Percentiles rank a stretch among this genome's conserved stretches.
Evolutionary conservation across 2,797 vertebrate genomes (phyloP).

Genomic region (Enteromius fasciolatus): DNA sequence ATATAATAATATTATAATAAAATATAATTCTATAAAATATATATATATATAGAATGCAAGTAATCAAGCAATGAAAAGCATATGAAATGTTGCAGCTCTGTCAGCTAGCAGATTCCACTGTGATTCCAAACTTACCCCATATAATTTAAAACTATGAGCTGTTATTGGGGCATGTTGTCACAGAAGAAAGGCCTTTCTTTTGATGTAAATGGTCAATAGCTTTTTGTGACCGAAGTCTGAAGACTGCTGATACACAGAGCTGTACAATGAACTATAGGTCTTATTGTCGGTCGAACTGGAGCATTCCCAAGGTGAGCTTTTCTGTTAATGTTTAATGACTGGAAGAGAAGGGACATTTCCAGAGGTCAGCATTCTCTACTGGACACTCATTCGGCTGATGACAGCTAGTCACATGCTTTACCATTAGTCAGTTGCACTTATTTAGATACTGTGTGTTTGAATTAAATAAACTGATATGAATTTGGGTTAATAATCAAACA

Average conservation of each 20-base stretch:
- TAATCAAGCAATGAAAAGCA: background rate
- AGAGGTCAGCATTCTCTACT: slow-evolving; percentile 1
- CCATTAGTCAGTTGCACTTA: background rate
- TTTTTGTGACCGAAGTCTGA: background rate
- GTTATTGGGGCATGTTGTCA: background rate
- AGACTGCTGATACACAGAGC: background rate
- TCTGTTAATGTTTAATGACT: slow-evolving; percentile 15
- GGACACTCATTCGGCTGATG: slow-evolving; percentile 11
- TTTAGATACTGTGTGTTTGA: background rate
- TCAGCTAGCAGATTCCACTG: background rate
- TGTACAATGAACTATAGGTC: background rate
- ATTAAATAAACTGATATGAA: background rate
- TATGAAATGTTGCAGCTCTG: background rate
- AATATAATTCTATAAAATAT: too few species aligned
- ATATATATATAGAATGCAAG: background rate
- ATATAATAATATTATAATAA: too few species aligned
- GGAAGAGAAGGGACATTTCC: background rate
- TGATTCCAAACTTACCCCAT: background rate
- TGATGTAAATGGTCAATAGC: background rate
- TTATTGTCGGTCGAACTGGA: background rate
- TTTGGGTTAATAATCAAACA: background rate
- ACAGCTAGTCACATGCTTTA: background rate
- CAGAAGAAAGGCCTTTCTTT: background rate
- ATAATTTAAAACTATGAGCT: background rate
- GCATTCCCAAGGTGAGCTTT: background rate